Evolutionary conservation across 2,113 vertebrate species (phyloP).

Genomic region (Saimiri boliviensis): DNA sequence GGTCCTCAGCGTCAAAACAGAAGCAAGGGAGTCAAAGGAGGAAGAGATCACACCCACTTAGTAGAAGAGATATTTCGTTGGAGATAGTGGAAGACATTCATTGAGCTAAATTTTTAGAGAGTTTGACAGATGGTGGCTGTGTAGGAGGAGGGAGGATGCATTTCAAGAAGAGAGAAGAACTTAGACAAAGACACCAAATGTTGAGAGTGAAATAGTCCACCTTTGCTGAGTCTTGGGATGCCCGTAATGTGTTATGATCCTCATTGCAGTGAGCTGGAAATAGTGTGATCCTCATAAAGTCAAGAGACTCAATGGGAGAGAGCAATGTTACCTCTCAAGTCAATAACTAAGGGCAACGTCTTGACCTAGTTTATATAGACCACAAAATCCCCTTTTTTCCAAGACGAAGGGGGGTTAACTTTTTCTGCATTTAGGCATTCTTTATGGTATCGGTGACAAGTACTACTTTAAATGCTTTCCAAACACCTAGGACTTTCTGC

Average conservation of each 20-base stretch:
- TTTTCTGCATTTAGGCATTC: not conserved
- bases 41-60: not conserved
- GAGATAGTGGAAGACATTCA: not conserved
- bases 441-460: not conserved
- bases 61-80: not conserved
- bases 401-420: not conserved
- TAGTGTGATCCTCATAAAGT: not conserved
- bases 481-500: not conserved
- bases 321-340: not conserved
- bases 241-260: accelerated
- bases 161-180: not conserved
- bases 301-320: not conserved
- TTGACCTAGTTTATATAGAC: not conserved
- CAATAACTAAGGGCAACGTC: not conserved
- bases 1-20: not conserved
- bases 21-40: not conserved
- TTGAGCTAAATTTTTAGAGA: not conserved
- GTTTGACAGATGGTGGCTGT: not conserved
- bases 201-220: too few relatives aligned
- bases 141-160: not conserved
- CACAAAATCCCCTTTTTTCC: not conserved
- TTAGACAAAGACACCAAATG: not conserved
- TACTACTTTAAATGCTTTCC: not conserved
- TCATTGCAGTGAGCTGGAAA: not conserved
- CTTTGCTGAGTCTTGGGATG: not conserved